Percentiles rank a stretch among this genome's conserved stretches.
These are phyloP conservation scores for Amblyopsis rosae DNA, from an alignment of 2,113 vertebrate genomes.

Conservation along the genomic window DNA sequence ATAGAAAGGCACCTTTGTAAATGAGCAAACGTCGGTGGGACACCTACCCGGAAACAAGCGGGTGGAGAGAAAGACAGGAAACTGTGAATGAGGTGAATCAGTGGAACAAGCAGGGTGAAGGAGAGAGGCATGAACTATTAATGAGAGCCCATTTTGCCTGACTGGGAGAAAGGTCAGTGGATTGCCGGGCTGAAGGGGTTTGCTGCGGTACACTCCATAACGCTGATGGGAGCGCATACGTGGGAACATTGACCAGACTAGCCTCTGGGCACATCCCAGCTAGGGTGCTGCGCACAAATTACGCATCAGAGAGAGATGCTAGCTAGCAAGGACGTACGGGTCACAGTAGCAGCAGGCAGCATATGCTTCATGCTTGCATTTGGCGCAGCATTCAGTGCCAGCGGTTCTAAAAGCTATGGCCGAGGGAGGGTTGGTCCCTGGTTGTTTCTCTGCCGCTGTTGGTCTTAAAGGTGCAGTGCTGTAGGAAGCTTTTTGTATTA, in stretches of 20 bases:
- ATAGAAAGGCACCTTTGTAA: slow-evolving; percentile 58
- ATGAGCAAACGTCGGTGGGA: slow-evolving; percentile 52
- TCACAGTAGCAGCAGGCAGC: slow-evolving; percentile 41
- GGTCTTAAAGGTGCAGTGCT: too few relatives aligned
- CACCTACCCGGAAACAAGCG: slow-evolving; percentile 43
- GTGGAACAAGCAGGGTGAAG: slow-evolving; percentile 69
- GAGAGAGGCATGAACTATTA: slow-evolving; percentile 67
- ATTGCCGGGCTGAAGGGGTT: slow-evolving; percentile 37
- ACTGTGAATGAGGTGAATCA: slow-evolving; percentile 50
- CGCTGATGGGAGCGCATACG: slow-evolving; percentile 48
- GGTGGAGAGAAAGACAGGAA: slow-evolving; percentile 26
- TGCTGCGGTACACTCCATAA: slow-evolving; percentile 38
- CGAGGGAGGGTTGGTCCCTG: too few relatives aligned
- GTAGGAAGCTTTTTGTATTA: too few relatives aligned
- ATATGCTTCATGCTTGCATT: slow-evolving; percentile 8
- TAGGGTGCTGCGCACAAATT: slow-evolving; percentile 31
- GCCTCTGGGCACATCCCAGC: slow-evolving; percentile 43
- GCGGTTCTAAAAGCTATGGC: too few relatives aligned
- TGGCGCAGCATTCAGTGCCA: too few relatives aligned
- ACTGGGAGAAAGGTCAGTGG: slow-evolving; percentile 61
- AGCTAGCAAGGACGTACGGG: slow-evolving; percentile 47
- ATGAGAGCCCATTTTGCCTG: slow-evolving; percentile 69
- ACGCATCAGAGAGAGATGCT: slow-evolving; percentile 10
- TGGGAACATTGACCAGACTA: slow-evolving; percentile 45
- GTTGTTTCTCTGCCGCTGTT: too few relatives aligned